phyloP scores from a whole-genome alignment of 2,113 vertebrate genomes.

The Malurus alboscapulatus region DNA sequence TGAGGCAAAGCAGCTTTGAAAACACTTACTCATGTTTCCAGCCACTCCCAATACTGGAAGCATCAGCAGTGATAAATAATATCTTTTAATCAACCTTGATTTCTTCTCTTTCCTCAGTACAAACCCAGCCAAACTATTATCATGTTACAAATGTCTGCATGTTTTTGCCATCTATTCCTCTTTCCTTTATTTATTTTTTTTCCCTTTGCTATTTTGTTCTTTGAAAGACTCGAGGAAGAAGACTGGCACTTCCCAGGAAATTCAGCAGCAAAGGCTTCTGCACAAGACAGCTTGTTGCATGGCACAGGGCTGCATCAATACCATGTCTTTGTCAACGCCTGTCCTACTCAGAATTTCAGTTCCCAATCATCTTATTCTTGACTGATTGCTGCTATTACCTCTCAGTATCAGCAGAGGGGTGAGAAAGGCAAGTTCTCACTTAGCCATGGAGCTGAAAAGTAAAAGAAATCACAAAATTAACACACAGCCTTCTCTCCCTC shows the following conservation, averaged over 20 bases:
- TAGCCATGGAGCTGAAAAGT: not conserved
- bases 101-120: not conserved
- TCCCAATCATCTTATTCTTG: not conserved
- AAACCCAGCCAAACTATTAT: constrained; percentile 35
- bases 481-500: not conserved
- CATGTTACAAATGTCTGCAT: constrained; percentile 11
- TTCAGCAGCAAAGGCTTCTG: not conserved
- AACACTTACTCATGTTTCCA: constrained; percentile 63
- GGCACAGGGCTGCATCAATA: not conserved
- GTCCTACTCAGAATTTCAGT: not conserved
- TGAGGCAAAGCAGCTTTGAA: constrained; percentile 54
- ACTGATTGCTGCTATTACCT: not conserved
- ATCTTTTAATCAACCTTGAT: constrained; percentile 62
- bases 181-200: not conserved
- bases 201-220: not conserved
- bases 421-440: not conserved
- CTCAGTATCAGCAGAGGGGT: not conserved
- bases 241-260: not conserved
- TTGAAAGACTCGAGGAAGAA: not conserved
- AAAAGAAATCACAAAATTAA: not conserved
- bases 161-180: not conserved
- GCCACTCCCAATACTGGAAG: constrained; percentile 61
- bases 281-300: not conserved
- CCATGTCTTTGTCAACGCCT: not conserved
- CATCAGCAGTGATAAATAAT: constrained; percentile 66